These are phyloP conservation scores for Sebastes cheni DNA, from an alignment of 2,797 vertebrate species.

Conservation along the genomic window DNA sequence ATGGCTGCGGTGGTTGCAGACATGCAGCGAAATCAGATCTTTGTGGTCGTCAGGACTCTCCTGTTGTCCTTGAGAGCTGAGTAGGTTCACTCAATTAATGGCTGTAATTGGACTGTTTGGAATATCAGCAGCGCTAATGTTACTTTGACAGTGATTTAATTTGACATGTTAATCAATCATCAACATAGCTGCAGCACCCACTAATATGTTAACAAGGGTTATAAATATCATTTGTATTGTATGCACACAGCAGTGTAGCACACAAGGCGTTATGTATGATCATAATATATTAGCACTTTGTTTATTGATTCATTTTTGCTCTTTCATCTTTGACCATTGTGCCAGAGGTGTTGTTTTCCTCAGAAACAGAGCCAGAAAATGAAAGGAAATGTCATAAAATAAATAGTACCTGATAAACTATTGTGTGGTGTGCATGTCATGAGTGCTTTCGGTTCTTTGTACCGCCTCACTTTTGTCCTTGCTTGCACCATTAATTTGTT, in stretches of 20 bases:
- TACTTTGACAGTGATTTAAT: conserved; percentile 76
- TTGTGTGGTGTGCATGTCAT: conserved; percentile 21
- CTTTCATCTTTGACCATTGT: conserved; percentile 30
- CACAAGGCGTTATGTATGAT: conserved; percentile 10
- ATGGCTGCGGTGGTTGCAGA: not conserved
- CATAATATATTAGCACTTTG: conserved; percentile 30
- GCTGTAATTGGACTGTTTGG: conserved; percentile 70
- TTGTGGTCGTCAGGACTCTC: conserved; percentile 31
- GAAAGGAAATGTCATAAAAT: conserved; percentile 32
- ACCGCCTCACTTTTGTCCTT: conserved; percentile 37
- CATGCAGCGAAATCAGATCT: conserved; percentile 26
- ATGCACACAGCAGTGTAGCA: conserved; percentile 29
- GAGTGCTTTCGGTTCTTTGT: conserved; percentile 35
- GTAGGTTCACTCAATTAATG: conserved; percentile 68
- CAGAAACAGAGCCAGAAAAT: conserved; percentile 14
- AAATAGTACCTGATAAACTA: conserved; percentile 38
- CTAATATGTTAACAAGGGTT: conserved; percentile 59
- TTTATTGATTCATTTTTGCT: conserved; percentile 46
- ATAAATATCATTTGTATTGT: conserved; percentile 52
- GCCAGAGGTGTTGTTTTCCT: conserved; percentile 3
- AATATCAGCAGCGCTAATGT: conserved; percentile 55
- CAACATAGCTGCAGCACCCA: conserved; percentile 43
- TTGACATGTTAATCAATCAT: conserved; percentile 80
- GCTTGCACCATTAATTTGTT: conserved; percentile 46
- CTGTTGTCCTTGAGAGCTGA: conserved; percentile 67